Evolutionary conservation across 2,888 invertebrate genomes (phyloP).

Genomic region (Asteroscopus sphinx): DNA sequence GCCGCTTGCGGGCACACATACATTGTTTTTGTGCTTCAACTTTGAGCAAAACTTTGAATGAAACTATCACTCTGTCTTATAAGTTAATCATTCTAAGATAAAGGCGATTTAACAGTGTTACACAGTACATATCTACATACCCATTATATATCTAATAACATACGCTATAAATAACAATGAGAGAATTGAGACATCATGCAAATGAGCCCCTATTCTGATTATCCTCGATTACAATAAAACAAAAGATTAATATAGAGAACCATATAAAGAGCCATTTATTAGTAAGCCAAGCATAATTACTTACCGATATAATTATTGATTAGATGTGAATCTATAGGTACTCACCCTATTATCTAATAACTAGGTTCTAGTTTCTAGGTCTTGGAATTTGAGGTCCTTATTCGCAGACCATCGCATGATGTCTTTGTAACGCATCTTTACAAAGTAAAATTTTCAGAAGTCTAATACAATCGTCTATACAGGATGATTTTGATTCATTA

Average conservation of each 20-base stretch:
- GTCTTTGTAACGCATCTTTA: neutral
- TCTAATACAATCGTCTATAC: no score
- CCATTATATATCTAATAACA: no score
- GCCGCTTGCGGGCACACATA: no score
- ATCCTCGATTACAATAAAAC: neutral
- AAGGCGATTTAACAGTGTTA: no score
- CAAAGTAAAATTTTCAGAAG: no score
- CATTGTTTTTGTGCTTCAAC: no score
- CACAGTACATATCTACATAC: no score
- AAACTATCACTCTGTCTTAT: no score
- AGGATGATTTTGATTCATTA: no score
- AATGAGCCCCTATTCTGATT: conserved; percentile 4
- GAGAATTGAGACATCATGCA: conserved; percentile 9
- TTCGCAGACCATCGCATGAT: conserved; percentile 4
- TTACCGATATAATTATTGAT: no score
- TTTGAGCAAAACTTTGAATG: no score
- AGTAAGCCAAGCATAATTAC: neutral
- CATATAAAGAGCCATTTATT: conserved; percentile 2
- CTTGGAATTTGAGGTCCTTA: conserved; percentile 4
- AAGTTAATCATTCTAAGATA: no score
- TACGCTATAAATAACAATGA: neutral
- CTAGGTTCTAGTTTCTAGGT: neutral
- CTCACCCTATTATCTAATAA: neutral
- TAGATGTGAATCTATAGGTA: neutral
- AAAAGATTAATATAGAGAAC: conserved; percentile 11